Evolutionary conservation across 2,888 invertebrate species (phyloP), one percentile per base, ranked within the genome.

Genomic region (Ellobium chinense): DNA sequence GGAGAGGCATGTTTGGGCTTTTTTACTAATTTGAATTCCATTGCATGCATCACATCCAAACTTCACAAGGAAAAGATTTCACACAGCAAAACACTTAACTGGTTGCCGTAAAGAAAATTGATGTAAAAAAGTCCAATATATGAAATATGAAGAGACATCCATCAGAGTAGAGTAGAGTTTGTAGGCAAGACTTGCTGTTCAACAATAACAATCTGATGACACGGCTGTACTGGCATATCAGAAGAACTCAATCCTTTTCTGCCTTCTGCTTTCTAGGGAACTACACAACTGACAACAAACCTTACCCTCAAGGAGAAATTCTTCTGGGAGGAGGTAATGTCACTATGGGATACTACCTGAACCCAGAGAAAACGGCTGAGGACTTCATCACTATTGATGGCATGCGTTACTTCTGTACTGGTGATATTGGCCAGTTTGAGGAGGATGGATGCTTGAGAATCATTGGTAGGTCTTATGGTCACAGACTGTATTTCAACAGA

Each of bases 391-490:
- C 95, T 12, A 88, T 89, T 56, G 84, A 91, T 62, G 92, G 92
- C 9, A 72, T 88, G n/a, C 81, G 90, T 86, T 99, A 98, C 97
- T 99, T 99, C 94, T 96, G 95, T 89, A 97, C 98, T 24, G 99
- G 99, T 0, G 99, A 99, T 93, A 96, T 99, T 93, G 98, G 97
- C 1, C 98, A 98, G 94, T 94, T 99, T 89, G 97, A 98, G 90
- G 94, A 95, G 60, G 99, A 99, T 93, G 99, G 99, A 34, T 96
- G 96, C 90, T 95, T 99, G 88, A 97, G 97, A 94, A 98, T 99
- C 90, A 98, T 99, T 89, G 99, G 98, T 98, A 91, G 93, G 94
- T 91, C 7, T 0, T 37, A n/a, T n/a, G n/a, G n/a, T n/a, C n/a
- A n/a, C n/a, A n/a, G n/a, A n/a, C 27, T 60, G 60, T 60, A 14